These are phyloP conservation scores for Drosophila atroscutellata DNA, from an alignment of 2,888 invertebrate species.

Conservation along the genomic window DNA sequence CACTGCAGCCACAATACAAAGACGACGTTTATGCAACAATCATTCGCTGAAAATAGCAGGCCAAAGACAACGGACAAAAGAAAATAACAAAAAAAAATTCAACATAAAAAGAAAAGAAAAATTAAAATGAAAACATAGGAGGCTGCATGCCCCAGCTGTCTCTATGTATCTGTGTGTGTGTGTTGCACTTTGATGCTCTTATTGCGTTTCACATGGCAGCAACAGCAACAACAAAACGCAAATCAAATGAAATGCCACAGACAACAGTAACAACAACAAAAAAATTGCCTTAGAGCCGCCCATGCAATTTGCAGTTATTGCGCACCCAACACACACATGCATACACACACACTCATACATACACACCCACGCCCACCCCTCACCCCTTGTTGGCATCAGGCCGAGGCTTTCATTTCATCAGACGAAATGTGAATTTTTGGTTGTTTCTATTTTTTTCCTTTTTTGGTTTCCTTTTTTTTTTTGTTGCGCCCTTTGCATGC, in stretches of 20 bases:
- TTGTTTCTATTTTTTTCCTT: conserved; percentile 9
- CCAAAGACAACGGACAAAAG: conserved; percentile 43
- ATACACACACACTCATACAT: background rate
- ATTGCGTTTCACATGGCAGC: conserved; percentile 66
- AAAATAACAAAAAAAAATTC: conserved; percentile 8
- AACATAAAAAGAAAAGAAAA: conserved; percentile 4
- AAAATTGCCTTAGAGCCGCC: conserved; percentile 79
- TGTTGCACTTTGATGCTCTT: conserved; percentile 78
- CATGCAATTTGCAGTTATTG: conserved; percentile 80
- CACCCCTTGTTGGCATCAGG: conserved; percentile 38
- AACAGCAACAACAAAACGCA: conserved; percentile 58
- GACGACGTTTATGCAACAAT: conserved; percentile 80
- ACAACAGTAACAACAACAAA: conserved; percentile 49
- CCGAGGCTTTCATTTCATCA: conserved; percentile 79
- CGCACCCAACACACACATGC: conserved; percentile 57
- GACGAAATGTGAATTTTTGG: conserved; percentile 69
- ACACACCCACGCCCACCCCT: background rate
- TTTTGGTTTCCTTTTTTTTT: background rate
- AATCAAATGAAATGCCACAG: conserved; percentile 78
- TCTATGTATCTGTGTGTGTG: conserved; percentile 25
- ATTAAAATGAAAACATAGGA: conserved; percentile 50
- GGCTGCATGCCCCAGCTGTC: conserved; percentile 55
- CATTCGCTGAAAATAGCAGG: conserved; percentile 73
- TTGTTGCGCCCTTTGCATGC: conserved; percentile 52
- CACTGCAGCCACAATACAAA: conserved; percentile 71